Base-by-base conservation (phyloP, 2,113 vertebrate species). In the Leucopternis melanops region DNA sequence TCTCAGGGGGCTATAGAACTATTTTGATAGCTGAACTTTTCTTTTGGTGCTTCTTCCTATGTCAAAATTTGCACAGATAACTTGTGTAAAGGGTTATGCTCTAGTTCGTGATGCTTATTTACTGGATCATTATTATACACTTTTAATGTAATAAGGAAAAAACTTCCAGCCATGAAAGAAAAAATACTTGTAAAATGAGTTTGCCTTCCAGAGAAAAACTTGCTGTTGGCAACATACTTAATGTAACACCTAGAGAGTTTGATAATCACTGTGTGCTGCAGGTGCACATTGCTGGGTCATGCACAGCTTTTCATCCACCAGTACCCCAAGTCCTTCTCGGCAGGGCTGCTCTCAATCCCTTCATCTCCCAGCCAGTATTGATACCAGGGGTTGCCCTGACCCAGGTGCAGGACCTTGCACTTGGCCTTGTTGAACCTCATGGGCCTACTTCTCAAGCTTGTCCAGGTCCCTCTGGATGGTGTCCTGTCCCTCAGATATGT, bases 191-290 rank as follows among this genome's bases (percentile, higher is more conserved):
- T 23, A 32, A 87, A 95, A 94, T 94, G 23, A 19, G 9, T 90
- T 67, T 96, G 85, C 94, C 93, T 98, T 97, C 90, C 74, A 96
- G 94, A 96, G 81, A 83, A 95, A 96, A 95, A 80, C 61, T 83
- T 97, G 97, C 87, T 94, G 78, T 94, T 95, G 93, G 93, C 65
- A 55, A 50, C 55, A 72, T 52, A 45, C 65, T 97, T 94, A 90
- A 86, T 90, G 23, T 85, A 95, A 90, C 75, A 7, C 87, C 49
- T 58, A 21, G 95, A 95, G 91, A 96, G 73, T 90, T 69, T 94
- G 63, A 75, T 87, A 95, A 90, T 85, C 89, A 77, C 73, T 66
- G 67, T 70, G 81, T 81, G n/a, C n/a, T n/a, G n/a, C n/a, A n/a
- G n/a, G 42, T 6, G 7, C 42, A 16, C 42, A 44, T 44, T 44